Base-by-base conservation (phyloP, 2,797 vertebrate species). In the Morus bassanus region DNA sequence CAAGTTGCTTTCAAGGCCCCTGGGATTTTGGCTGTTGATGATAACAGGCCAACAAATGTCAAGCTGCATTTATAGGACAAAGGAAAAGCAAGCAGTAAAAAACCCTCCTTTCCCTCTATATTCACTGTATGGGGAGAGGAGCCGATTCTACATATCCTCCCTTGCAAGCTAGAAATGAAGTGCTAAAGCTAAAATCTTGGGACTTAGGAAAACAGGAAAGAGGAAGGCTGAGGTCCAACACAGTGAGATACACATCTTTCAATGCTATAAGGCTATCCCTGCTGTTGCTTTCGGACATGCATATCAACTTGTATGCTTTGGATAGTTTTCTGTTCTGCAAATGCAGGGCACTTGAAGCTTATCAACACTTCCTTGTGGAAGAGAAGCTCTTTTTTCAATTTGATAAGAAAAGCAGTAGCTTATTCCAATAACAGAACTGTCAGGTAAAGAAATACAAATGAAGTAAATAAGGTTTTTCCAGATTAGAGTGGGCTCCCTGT, bases 11-110 rank as follows among this genome's bases (percentile, higher is more conserved):
- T 94, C 57, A 54, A 46, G 25, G 61, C 61, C 51, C 28, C 54
- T 85, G 92, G 53, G 79, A 85, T 85, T 68, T 80, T 39, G 84
- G 43, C 56, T 85, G 53, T 45, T 53, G 41, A 60, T 61, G 64
- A 75, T 91, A 95, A 87, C 64, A 75, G 88, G 68, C 76, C 88
- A 95, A 65, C 68, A 91, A 91, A 89, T 88, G 72, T 87, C 91
- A 51, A 45, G 21, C 73, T 93, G 82, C 65, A 69, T 93, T 95
- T 95, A 75, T 53, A 75, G 79, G 79, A 85, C 57, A 81, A 78
- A 89, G 61, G 68, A 74, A 81, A 87, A 88, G 9, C 48, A 59
- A 85, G 63, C 37, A 80, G n/a, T 60, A 79, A 68, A 92, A 33
- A 0, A 0, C 3, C 7, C 24, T 83, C 22, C 6, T 92, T 93